These are phyloP conservation scores for Lordiphosa stackelbergi DNA, from an alignment of 1,140 invertebrate genomes.

Conservation along the genomic window DNA sequence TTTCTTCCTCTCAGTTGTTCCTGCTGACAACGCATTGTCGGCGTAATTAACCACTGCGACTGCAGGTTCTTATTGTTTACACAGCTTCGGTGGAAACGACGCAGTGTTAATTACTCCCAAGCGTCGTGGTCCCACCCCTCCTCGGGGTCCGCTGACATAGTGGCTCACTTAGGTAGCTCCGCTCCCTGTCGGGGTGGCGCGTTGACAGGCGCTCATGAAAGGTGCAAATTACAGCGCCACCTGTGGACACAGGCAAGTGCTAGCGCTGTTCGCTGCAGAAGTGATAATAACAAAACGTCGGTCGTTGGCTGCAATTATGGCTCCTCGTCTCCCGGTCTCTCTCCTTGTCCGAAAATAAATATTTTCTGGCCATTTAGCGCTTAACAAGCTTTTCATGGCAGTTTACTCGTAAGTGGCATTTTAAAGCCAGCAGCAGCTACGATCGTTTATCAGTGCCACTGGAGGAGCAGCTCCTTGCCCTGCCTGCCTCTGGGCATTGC, in stretches of 20 bases:
- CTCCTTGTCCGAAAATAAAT: slow-evolving; percentile 22
- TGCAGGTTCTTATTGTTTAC: slow-evolving; percentile 61
- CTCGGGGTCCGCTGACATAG: slow-evolving; percentile 50
- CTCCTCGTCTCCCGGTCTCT: slow-evolving; percentile 1
- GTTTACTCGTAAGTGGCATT: slow-evolving; percentile 65
- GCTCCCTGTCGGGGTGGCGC: slow-evolving; percentile 2
- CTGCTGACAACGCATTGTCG: slow-evolving; percentile 39
- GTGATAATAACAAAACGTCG: slow-evolving; percentile 46
- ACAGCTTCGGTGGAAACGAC: slow-evolving; percentile 36
- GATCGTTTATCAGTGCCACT: slow-evolving; percentile 53
- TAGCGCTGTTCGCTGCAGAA: slow-evolving; percentile 2
- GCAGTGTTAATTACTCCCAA: slow-evolving; percentile 72
- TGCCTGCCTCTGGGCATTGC: slow-evolving; percentile 7
- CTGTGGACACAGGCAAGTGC: slow-evolving; percentile 41
- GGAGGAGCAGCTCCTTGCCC: slow-evolving; percentile 16
- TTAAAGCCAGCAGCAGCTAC: slow-evolving; percentile 44
- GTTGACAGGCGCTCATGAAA: slow-evolving; percentile 45
- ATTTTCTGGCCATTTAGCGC: slow-evolving; percentile 56
- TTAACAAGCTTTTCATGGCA: slow-evolving; percentile 53
- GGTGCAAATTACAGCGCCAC: slow-evolving; percentile 65
- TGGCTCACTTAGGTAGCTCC: slow-evolving; percentile 56
- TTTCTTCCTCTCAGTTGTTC: neutral
- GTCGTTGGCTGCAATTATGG: slow-evolving; percentile 40
- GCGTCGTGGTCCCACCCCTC: slow-evolving; percentile 4
- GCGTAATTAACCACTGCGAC: slow-evolving; percentile 64